A percentile compares a stretch with the other conserved stretches of the same genome.
Evolutionary conservation across 2,113 vertebrate species (phyloP).

Genomic region (Phrynosoma platyrhinos): DNA sequence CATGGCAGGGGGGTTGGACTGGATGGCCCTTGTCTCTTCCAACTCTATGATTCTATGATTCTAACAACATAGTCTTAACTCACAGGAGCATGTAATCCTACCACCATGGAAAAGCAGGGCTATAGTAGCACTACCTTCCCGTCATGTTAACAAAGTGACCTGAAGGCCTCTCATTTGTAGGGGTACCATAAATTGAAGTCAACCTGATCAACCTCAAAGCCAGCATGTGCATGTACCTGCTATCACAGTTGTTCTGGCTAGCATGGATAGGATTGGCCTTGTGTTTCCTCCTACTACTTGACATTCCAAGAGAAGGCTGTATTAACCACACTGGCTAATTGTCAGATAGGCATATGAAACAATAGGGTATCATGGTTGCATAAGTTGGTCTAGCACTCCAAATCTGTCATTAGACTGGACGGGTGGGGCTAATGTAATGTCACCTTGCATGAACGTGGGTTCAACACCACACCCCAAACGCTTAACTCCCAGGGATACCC

Average conservation of each 20-base stretch:
- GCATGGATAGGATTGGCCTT: background rate
- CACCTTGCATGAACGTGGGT: background rate
- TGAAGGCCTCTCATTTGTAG: too few species aligned
- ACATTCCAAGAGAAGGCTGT: background rate
- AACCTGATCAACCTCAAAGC: too few species aligned
- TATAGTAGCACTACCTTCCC: too few species aligned
- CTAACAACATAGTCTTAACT: too few species aligned
- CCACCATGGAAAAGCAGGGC: too few species aligned
- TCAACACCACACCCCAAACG: background rate
- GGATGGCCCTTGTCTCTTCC: too few species aligned
- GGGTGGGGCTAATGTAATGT: background rate
- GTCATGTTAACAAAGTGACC: too few species aligned
- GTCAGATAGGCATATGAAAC: background rate
- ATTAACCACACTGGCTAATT: background rate
- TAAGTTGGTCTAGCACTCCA: background rate
- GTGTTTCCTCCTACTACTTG: background rate
- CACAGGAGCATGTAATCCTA: too few species aligned
- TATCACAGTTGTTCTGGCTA: background rate
- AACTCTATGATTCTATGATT: too few species aligned
- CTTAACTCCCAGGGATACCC: background rate
- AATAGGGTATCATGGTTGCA: background rate
- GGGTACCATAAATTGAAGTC: too few species aligned
- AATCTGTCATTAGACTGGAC: background rate
- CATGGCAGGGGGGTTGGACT: too few species aligned
- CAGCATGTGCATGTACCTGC: background rate